phyloP scores from a whole-genome alignment of 2,113 vertebrate species.

The Hippocampus barbouri region DNA sequence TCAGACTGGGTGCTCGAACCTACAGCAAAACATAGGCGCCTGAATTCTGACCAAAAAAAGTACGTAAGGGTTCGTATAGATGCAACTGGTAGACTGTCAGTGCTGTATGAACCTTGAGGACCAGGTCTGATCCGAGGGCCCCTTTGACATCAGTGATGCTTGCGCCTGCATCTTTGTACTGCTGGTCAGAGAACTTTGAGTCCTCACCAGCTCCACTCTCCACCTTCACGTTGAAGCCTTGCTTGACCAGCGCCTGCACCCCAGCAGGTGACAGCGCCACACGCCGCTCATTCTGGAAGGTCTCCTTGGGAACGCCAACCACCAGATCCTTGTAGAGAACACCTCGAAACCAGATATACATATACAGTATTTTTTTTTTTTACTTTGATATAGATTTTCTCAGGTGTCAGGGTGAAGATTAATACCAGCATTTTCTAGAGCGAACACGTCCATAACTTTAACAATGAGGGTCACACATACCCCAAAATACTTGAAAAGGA shows the following conservation, averaged over 20 bases:
- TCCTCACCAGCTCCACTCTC: slow-evolving; percentile 70
- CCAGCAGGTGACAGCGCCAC: slow-evolving; percentile 66
- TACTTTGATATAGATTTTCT: neutral
- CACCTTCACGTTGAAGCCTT: slow-evolving; percentile 70
- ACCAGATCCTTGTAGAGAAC: slow-evolving; percentile 65
- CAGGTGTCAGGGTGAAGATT: neutral
- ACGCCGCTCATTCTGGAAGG: slow-evolving; percentile 59
- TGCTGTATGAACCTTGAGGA: slow-evolving; percentile 62
- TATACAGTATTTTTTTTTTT: too few species aligned
- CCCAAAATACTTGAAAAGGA: too few species aligned
- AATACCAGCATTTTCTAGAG: neutral
- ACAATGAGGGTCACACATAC: too few species aligned
- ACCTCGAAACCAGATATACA: slow-evolving; percentile 36
- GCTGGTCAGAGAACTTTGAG: slow-evolving; percentile 72
- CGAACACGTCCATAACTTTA: neutral
- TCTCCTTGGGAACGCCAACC: slow-evolving; percentile 74
- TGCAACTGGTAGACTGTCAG: neutral
- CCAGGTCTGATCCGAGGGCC: slow-evolving; percentile 63
- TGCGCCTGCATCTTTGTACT: slow-evolving; percentile 60
- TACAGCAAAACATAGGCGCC: slow-evolving; percentile 14
- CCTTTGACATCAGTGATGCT: slow-evolving; percentile 63
- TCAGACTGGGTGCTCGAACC: slow-evolving; percentile 67
- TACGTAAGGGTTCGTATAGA: neutral
- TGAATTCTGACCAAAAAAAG: neutral
- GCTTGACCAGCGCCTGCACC: slow-evolving; percentile 71